These are phyloP conservation scores for Tapera naevia DNA, from an alignment of 2,797 vertebrate genomes.

Conservation along the genomic window DNA sequence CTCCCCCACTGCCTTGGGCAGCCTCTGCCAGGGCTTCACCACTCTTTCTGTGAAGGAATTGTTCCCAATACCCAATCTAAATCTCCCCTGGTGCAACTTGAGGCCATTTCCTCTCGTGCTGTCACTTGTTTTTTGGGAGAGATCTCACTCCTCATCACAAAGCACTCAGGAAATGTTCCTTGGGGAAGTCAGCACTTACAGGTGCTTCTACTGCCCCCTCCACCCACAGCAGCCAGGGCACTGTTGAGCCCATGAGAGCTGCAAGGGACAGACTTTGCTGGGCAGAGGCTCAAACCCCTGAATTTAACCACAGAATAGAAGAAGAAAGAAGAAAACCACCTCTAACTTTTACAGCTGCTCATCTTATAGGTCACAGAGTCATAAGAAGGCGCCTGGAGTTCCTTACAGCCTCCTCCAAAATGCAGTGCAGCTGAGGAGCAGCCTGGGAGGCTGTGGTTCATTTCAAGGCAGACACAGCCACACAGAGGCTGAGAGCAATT, in stretches of 20 bases:
- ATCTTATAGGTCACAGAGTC: neutral
- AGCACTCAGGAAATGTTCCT: neutral
- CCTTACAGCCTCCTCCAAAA: neutral
- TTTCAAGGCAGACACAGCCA: neutral
- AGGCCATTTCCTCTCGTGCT: no score
- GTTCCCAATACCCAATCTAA: no score
- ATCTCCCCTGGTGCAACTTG: no score
- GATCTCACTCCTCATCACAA: neutral
- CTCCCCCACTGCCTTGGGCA: no score
- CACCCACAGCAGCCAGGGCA: accelerated
- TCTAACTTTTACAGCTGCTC: neutral
- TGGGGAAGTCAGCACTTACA: neutral
- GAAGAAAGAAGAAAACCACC: neutral
- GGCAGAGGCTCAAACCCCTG: neutral
- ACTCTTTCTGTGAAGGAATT: no score
- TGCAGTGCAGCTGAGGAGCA: neutral
- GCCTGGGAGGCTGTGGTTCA: accelerated
- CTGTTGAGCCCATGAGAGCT: neutral
- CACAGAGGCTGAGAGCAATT: neutral
- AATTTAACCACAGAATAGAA: neutral
- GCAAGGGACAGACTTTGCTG: neutral
- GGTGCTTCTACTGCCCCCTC: neutral
- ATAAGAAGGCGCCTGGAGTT: neutral
- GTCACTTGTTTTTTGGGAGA: no score
- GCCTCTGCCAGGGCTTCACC: no score